phyloP scores from a whole-genome alignment of 2,888 invertebrate species.

The Drosophila histrio region DNA sequence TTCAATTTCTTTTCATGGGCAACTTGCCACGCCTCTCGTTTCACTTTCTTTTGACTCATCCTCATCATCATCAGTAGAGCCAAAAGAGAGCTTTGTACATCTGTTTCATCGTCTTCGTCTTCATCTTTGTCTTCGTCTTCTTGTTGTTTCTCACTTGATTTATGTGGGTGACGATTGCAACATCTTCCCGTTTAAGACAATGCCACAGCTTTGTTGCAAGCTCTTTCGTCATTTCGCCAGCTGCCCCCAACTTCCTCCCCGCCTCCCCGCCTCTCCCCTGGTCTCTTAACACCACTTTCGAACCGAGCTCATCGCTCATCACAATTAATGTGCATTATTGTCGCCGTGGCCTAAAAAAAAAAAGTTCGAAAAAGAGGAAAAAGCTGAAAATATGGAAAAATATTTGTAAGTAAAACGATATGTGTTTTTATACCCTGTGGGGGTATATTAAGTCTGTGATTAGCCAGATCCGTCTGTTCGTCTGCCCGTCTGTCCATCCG shows the following conservation, averaged over 20 bases:
- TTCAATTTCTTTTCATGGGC: constrained; percentile 68
- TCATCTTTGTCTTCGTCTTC: not conserved
- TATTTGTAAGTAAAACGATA: constrained; percentile 18
- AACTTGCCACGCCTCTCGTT: constrained; percentile 54
- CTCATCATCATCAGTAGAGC: too few relatives aligned
- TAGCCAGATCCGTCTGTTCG: too few relatives aligned
- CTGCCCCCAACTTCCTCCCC: not conserved
- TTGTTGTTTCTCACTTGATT: constrained; percentile 19
- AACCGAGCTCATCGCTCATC: constrained; percentile 27
- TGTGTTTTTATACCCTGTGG: too few relatives aligned
- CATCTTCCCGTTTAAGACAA: constrained; percentile 55
- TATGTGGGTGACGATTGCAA: constrained; percentile 74
- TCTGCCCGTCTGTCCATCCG: too few relatives aligned
- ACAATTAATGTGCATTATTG: constrained; percentile 75
- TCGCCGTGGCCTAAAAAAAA: constrained; percentile 26
- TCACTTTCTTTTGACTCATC: constrained; percentile 64
- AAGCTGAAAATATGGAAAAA: constrained; percentile 11
- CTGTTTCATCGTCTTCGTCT: not conserved
- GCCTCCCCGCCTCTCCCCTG: not conserved
- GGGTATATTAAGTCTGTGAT: too few relatives aligned
- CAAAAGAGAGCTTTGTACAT: not conserved
- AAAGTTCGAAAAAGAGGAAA: constrained; percentile 5
- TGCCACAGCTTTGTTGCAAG: constrained; percentile 58
- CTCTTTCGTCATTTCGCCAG: constrained; percentile 13
- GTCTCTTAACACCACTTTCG: not conserved